A percentile compares a stretch with the other conserved stretches of the same genome.
phyloP scores from a whole-genome alignment of 2,797 vertebrate species.

The Nannoperca australis region DNA sequence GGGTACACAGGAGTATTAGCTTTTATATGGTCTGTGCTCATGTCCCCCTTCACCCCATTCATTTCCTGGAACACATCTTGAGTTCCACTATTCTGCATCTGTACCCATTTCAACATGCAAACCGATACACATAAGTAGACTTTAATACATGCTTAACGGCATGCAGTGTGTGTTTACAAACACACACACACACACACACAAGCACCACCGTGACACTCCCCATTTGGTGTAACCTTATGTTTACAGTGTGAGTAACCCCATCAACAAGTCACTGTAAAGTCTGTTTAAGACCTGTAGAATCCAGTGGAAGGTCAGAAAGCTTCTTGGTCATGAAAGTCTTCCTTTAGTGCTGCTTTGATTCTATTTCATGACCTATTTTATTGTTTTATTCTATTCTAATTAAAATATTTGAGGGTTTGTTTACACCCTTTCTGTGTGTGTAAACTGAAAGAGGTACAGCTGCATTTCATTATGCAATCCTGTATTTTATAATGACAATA shows the following conservation, averaged over 20 bases:
- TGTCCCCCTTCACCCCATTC: conserved; percentile 17
- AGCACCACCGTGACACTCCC: not conserved
- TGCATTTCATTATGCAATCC: not conserved
- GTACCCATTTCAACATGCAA: conserved; percentile 34
- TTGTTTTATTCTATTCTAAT: not conserved
- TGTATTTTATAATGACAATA: too few species aligned
- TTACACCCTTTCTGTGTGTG: not conserved
- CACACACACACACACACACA: conserved; percentile 6
- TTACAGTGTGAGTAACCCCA: conserved; percentile 13
- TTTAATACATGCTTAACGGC: conserved; percentile 19
- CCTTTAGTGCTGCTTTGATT: not conserved
- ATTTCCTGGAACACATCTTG: conserved; percentile 62
- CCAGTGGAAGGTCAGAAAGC: not conserved
- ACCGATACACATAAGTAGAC: conserved; percentile 13
- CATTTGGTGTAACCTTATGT: conserved; percentile 8
- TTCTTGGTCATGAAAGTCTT: not conserved
- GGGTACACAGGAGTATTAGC: conserved; percentile 39
- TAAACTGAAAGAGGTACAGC: not conserved
- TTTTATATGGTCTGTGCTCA: conserved; percentile 53
- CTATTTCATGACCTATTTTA: not conserved
- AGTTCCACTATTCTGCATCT: conserved; percentile 22
- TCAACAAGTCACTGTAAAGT: conserved; percentile 11
- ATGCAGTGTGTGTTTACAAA: conserved; percentile 5
- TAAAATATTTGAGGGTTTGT: not conserved
- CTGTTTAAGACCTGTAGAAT: not conserved